Evolutionary conservation across 2,797 vertebrate species (phyloP).

Genomic region (Gambelia wislizenii): DNA sequence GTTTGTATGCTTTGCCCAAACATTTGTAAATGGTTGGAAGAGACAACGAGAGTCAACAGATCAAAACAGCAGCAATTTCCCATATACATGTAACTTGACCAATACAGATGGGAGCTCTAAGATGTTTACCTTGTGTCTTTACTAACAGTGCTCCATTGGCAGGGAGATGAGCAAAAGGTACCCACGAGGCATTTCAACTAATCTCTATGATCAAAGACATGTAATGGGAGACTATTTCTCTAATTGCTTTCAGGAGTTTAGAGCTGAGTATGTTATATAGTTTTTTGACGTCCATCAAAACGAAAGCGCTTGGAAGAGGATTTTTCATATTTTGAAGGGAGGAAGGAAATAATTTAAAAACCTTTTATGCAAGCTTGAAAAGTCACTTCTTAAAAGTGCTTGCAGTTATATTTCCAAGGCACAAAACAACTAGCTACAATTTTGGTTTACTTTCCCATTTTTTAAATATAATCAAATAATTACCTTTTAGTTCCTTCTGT

Average conservation of each 20-base stretch:
- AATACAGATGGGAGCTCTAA: background rate
- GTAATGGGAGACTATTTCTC: constrained; percentile 42
- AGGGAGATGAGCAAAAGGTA: constrained; percentile 46
- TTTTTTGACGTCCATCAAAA: background rate
- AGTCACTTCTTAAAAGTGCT: background rate
- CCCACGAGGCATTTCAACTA: constrained; percentile 27
- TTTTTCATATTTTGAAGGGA: constrained; percentile 33
- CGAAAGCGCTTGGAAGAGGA: constrained; percentile 41
- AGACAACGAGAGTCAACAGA: background rate
- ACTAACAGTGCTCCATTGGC: constrained; percentile 7
- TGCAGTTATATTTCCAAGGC: background rate
- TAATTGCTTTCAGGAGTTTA: constrained; percentile 54
- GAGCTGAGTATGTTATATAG: constrained; percentile 11
- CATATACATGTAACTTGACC: background rate
- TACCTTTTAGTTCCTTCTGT: background rate
- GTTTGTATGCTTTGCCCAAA: background rate
- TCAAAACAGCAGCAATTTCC: background rate
- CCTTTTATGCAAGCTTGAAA: constrained; percentile 21
- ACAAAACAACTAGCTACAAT: background rate
- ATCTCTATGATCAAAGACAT: constrained; percentile 40
- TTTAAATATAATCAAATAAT: background rate
- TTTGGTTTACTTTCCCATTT: background rate
- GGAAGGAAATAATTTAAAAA: constrained; percentile 50
- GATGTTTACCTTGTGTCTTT: background rate
- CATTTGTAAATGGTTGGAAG: background rate